phyloP scores from a whole-genome alignment of 2,888 invertebrate species.

The Lingula anatina region DNA sequence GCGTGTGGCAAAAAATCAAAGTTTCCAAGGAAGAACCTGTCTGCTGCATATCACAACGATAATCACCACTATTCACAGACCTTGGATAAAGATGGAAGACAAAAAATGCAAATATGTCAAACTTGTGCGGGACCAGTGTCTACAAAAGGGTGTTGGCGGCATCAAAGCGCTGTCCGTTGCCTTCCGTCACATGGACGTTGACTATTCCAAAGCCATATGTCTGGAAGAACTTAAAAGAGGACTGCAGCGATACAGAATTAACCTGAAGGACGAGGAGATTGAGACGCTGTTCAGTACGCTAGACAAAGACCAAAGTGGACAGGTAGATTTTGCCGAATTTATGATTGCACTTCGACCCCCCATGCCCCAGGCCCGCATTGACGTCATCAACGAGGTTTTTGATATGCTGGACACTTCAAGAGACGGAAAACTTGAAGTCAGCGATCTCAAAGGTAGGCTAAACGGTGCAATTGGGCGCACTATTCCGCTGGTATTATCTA shows the following conservation, averaged over 20 bases:
- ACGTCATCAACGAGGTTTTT: conserved; percentile 38
- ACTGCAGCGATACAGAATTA: conserved; percentile 21
- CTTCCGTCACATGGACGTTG: conserved; percentile 36
- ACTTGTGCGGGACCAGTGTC: conserved; percentile 21
- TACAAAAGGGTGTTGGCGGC: conserved; percentile 25
- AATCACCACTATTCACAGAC: too few species aligned
- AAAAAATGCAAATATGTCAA: too few species aligned
- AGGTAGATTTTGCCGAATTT: conserved; percentile 40
- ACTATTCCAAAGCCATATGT: conserved; percentile 33
- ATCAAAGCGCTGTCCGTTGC: conserved; percentile 31
- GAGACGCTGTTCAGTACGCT: conserved; percentile 26
- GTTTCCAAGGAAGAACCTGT: too few species aligned
- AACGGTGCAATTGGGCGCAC: too few species aligned
- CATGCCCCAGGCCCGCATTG: conserved; percentile 22
- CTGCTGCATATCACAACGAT: too few species aligned
- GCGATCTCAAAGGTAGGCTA: conserved; percentile 39
- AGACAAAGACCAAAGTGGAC: conserved; percentile 31
- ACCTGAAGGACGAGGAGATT: conserved; percentile 25
- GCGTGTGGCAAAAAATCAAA: too few species aligned
- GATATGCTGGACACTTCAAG: conserved; percentile 35
- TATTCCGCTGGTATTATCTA: too few species aligned
- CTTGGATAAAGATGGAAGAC: too few species aligned
- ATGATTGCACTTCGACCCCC: conserved; percentile 30
- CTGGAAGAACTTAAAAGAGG: conserved; percentile 34
- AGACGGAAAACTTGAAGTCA: conserved; percentile 31